Percentiles rank a stretch among this genome's conserved stretches.
Evolutionary conservation across 2,888 invertebrate genomes (phyloP).

Genomic region (Dusona sp.): DNA sequence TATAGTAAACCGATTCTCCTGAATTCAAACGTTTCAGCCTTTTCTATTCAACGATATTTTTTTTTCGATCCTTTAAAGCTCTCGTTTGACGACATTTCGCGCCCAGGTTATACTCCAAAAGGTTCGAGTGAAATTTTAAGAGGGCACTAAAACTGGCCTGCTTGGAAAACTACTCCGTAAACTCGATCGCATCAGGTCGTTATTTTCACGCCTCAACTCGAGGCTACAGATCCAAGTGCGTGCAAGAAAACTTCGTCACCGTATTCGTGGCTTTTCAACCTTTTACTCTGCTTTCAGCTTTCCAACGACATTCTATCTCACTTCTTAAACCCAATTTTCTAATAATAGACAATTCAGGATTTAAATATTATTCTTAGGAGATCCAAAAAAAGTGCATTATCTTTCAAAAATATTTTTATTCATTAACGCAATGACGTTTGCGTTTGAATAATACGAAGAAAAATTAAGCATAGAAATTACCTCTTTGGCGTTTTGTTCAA

Average conservation of each 20-base stretch:
- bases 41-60: background rate
- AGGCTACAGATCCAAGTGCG: constrained; percentile 25
- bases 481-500: too few species aligned
- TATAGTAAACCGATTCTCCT: constrained; percentile 20
- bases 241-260: background rate
- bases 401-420: too few species aligned
- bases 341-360: too few species aligned
- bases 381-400: too few species aligned
- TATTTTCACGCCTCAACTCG: constrained; percentile 47
- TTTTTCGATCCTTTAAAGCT: background rate
- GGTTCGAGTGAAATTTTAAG: constrained; percentile 60
- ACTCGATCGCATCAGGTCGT: constrained; percentile 45
- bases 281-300: background rate
- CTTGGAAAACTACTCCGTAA: constrained; percentile 18
- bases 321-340: too few species aligned
- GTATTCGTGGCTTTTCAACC: constrained; percentile 26
- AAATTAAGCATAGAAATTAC: too few species aligned
- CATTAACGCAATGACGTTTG: too few species aligned
- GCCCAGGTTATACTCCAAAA: constrained; percentile 16
- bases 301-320: background rate
- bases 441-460: too few species aligned
- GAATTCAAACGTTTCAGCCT: constrained; percentile 8
- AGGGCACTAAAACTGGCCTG: constrained; percentile 42
- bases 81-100: constrained; percentile 33
- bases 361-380: too few species aligned